Percentiles rank a stretch among this genome's conserved stretches.
Conservation (phyloP, 1,140 invertebrate genomes). For the Wiebesia pumilae region DNA sequence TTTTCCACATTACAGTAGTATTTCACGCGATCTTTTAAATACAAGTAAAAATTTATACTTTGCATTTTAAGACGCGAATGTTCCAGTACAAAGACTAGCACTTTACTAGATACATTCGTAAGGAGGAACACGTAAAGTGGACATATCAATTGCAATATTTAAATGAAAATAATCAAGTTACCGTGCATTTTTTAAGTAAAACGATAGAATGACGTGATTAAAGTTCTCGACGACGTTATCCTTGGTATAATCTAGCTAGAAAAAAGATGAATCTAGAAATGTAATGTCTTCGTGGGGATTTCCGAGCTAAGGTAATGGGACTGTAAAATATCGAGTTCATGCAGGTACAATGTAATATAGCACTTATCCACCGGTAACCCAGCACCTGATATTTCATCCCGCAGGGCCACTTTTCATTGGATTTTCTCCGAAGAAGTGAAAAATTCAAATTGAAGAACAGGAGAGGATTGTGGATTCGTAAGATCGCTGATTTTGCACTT, state of each 20-base stretch:
- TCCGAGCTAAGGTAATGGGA: slow-evolving; percentile 61
- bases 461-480: not conserved
- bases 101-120: not conserved
- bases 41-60: too few species aligned
- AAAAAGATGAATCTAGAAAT: slow-evolving; percentile 23
- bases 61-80: not conserved
- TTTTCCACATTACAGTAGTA: too few species aligned
- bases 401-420: slow-evolving; percentile 55
- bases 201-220: not conserved
- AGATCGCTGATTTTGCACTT: not conserved
- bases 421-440: slow-evolving; percentile 47
- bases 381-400: slow-evolving; percentile 58
- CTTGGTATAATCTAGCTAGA: not conserved
- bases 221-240: not conserved
- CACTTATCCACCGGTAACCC: slow-evolving; percentile 55
- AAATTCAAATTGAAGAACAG: slow-evolving; percentile 50
- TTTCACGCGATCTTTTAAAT: too few species aligned
- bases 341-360: slow-evolving; percentile 60
- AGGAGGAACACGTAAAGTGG: not conserved
- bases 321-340: slow-evolving; percentile 63
- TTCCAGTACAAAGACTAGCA: not conserved
- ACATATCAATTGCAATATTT: not conserved
- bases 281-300: slow-evolving; percentile 52
- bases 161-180: slow-evolving; percentile 15
- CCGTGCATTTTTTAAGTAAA: not conserved